Evolutionary conservation across 92 coral and sea anemone genomes (phyloP), one percentile per base, ranked within the genome.

Genomic region (Zoanthus solanderi): DNA sequence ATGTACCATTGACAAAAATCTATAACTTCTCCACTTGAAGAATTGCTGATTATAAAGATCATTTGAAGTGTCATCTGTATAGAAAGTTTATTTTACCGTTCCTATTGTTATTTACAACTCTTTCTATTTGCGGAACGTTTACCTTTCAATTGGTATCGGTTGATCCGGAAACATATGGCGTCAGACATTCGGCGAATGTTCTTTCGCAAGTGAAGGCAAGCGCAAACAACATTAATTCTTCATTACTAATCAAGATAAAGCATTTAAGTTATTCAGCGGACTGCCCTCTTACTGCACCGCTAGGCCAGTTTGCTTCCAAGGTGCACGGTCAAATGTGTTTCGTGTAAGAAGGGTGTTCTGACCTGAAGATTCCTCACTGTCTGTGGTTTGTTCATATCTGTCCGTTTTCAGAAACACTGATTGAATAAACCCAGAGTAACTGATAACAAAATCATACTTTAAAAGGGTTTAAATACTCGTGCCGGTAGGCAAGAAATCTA

Each of bases 81-180:
- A 60, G 1, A 60, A 5, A 14, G 14, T 60, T 23, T 23, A 23
- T 23, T 23, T 14, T 2, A 17, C 28, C 30, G 9, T 63, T 2
- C 8, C 8, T 17, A 14, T 63, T 18, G 17, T 3, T 63, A n/a
- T 28, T 28, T 6, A 63, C 7, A 17, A 17, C 18, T 67, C 13
- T 67, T 65, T 67, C 72, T 18, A 67, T 29, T 0, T 30, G 75
- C 75, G 46, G 46, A 23, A 30, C 12, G 4, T 30, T 23, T 1
- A 5, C 16, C 10, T 69, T 69, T 69, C 34, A 14, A 69, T 34
- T 57, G 80, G 37, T 47, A 75, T 9, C 63, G 61, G 65, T 29
- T 23, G 16, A 37, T 63, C 84, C 84, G 84, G 84, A 79, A 79
- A 79, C 72, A 28, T 48, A 79, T 60, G 84, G 73, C 84, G 72